Percentiles rank a stretch among this genome's conserved stretches.
Evolutionary conservation across 2,888 invertebrate genomes (phyloP).

Genomic region (Agriopis leucophaearia): DNA sequence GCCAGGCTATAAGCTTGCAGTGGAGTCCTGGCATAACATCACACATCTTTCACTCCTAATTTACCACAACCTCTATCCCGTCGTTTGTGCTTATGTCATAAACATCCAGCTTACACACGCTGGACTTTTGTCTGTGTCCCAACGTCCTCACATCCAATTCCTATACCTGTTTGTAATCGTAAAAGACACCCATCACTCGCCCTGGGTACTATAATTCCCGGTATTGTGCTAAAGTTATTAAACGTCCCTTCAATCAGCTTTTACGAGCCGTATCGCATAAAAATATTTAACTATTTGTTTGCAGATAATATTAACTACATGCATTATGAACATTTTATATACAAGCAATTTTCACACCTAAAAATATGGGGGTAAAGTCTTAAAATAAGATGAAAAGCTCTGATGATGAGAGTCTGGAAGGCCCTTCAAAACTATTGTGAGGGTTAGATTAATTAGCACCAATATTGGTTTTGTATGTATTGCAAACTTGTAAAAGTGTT

Average conservation of each 20-base stretch:
- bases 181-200: constrained; percentile 50
- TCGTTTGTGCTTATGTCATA: constrained; percentile 16
- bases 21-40: neutral
- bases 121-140: constrained; percentile 19
- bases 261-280: constrained; percentile 82
- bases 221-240: constrained; percentile 67
- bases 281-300: constrained; percentile 86
- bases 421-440: constrained; percentile 42
- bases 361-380: constrained; percentile 43
- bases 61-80: neutral
- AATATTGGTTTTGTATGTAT: constrained; percentile 65
- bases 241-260: constrained; percentile 80
- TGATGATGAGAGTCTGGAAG: no score
- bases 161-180: constrained; percentile 44
- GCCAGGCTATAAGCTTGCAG: neutral
- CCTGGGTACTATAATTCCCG: constrained; percentile 62
- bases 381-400: constrained; percentile 18
- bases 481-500: constrained; percentile 55
- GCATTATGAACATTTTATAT: constrained; percentile 44
- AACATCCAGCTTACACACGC: constrained; percentile 22
- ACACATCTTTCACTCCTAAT: neutral
- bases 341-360: constrained; percentile 41
- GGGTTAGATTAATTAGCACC: constrained; percentile 68
- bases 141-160: constrained; percentile 1
- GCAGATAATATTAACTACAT: constrained; percentile 79